Evolutionary conservation across 2,113 vertebrate species (phyloP), one percentile per base, ranked within the genome.

Genomic region (Sinocyclocheilus anophthalmus): DNA sequence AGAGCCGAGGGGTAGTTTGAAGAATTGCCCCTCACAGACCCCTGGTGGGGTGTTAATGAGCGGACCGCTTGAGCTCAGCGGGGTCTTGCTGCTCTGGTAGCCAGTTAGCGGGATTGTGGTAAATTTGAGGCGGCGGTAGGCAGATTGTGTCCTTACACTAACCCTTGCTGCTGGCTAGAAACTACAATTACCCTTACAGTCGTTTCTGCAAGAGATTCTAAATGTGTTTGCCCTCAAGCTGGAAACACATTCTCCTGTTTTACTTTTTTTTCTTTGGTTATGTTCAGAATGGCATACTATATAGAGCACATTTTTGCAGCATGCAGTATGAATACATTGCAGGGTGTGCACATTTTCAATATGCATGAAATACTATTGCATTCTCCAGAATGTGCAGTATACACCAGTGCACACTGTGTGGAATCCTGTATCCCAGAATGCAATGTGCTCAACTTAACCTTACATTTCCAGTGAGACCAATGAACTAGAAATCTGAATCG

Each of bases 31-130:
- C 59, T 67, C 22, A 22, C 83, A 85, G 48, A 80, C 76, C 13
- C 76, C 76, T 59, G 76, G 76, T 59, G 76, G 76, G 84, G 84
- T 85, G 84, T 80, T 85, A 80, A 85, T 85, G 76, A 69, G 76
- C 24, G 45, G 53, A 57, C 42, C 33, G 76, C 84, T 80, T 53
- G 45, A 48, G 37, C 84, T 80, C 84, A 45, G 84, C 65, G 24
- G 63, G 84, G 84, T 72, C 50, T 72, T 55, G 20, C 75, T 69
- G 75, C 55, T 84, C 22, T 45, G 24, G 33, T 53, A 26, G 83
- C 82, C 73, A 45, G 70, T 84, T 84, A 84, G 59, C 12, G 70
- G 53, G 73, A 77, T 55, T 50, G 76, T 65, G 33, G 37, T 81
- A 26, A 63, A 65, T 39, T n/a, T 63, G 37, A 63, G 59, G 45